Evolutionary conservation across 1,140 invertebrate genomes (phyloP), one percentile per base, ranked within the genome.

Genomic region (Listronotus oregonensis): DNA sequence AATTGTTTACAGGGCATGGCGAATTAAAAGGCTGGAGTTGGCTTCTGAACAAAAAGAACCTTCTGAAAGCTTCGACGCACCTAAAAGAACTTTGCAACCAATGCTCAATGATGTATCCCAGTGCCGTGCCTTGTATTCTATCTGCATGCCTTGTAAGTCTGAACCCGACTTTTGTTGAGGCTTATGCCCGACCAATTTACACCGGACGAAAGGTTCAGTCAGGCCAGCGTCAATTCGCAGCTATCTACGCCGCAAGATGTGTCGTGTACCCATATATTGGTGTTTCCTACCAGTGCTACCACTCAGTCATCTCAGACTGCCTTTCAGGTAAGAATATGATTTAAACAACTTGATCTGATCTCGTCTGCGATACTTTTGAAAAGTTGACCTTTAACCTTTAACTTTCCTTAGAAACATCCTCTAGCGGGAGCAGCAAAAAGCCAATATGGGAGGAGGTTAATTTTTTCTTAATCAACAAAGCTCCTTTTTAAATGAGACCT

Each of bases 261-360:
- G 50, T 94, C 94, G 50, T 95, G 93, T 76, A 99, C 97, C 50
- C 97, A 99, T 79, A 99, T 99, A 70, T 86, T 99, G 63, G 97
- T 99, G 64, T 99, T 99, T 82, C 97, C 97, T 49, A 99, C 95
- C 8, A 98, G 95, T 58, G 95, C 97, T 31, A 96, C 94, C 34
- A 95, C 95, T 58, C 93, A 95, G 87, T 93, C 92, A 15, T 92
- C 91, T 50, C 93, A 93, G 75, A 91, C 90, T 55, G 89, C 91
- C 52, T 94, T 93, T 81, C 86, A 90, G 80, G 70, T 66, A 69
- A 80, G 66, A 34, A 57, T 47, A 14, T 11, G 17, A 15, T 31
- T 27, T 50, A 7, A 15, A 1, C n/a, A 15, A 14, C 7, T 3
- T 44, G 4, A 44, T 14, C 5, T 27, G 5, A 3, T 27, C 21